A percentile compares a stretch with the other conserved stretches of the same genome.
Conservation (phyloP, 1,140 invertebrate species). For the Pachypeltis micranthus region DNA sequence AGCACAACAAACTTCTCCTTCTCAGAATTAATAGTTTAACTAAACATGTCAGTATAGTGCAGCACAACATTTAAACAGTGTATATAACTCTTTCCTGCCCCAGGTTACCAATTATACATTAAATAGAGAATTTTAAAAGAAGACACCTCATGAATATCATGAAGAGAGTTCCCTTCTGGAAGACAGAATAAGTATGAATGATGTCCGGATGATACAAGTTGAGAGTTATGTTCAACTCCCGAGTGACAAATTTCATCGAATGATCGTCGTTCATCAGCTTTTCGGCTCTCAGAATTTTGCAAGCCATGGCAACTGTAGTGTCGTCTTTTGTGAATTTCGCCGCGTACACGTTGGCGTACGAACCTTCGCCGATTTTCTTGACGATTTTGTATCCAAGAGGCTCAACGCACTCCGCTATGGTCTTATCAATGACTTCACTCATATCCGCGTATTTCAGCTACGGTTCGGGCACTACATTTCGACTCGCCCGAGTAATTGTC, state of each 20-base stretch:
- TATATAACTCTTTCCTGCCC: too few relatives aligned
- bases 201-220: conserved; percentile 60
- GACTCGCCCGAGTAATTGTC: too few relatives aligned
- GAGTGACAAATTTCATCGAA: conserved; percentile 56
- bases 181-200: conserved; percentile 44
- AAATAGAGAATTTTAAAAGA: too few relatives aligned
- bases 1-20: too few relatives aligned
- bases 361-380: conserved; percentile 14
- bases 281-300: conserved; percentile 58
- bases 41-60: too few relatives aligned
- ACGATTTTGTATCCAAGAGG: neutral
- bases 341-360: conserved; percentile 7
- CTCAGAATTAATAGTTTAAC: too few relatives aligned
- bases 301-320: conserved; percentile 41
- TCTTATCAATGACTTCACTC: neutral
- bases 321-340: conserved; percentile 39
- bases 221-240: conserved; percentile 56
- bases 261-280: conserved; percentile 54
- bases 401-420: neutral
- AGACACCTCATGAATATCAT: conserved; percentile 19
- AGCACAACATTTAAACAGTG: too few relatives aligned
- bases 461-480: too few relatives aligned
- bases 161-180: conserved; percentile 26
- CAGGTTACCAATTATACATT: too few relatives aligned
- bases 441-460: too few relatives aligned